These are phyloP conservation scores for Heliothis subflexa DNA, from an alignment of 1,140 invertebrate genomes.

Conservation along the genomic window DNA sequence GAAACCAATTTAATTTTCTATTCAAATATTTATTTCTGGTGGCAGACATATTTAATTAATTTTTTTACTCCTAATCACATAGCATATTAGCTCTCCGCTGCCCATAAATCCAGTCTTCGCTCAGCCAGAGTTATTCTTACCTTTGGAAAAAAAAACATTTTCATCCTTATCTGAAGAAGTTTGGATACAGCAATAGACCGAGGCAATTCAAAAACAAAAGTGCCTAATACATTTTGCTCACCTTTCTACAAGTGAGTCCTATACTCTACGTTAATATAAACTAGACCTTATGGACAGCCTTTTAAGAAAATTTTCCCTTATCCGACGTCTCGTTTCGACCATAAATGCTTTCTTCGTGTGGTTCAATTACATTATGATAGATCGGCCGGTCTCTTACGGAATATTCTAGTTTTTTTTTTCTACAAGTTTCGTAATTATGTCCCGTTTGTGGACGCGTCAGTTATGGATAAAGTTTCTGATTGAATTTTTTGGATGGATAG, in stretches of 20 bases:
- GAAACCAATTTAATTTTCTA: no score
- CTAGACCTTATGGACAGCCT: conserved; percentile 63
- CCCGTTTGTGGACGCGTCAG: conserved; percentile 16
- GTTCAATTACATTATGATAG: conserved; percentile 35
- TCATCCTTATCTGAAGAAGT: no score
- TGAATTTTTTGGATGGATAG: conserved; percentile 32
- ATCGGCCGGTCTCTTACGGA: conserved; percentile 19
- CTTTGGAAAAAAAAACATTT: no score
- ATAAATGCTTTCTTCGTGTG: conserved; percentile 25
- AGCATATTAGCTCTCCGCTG: no score
- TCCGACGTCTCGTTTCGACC: conserved; percentile 27
- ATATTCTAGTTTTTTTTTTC: conserved; percentile 35
- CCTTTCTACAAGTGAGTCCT: neutral
- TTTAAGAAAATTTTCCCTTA: conserved; percentile 71
- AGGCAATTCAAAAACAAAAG: neutral
- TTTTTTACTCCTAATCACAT: no score
- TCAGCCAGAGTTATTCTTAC: no score
- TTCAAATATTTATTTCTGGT: no score
- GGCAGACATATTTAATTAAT: no score
- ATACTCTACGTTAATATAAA: neutral
- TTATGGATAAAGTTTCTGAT: conserved; percentile 35
- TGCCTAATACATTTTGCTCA: neutral
- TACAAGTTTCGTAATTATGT: conserved; percentile 30
- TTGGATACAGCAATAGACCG: neutral
- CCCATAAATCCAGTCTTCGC: no score